Conservation (phyloP, 2,888 invertebrate species). For the Polydrusus cervinus region DNA sequence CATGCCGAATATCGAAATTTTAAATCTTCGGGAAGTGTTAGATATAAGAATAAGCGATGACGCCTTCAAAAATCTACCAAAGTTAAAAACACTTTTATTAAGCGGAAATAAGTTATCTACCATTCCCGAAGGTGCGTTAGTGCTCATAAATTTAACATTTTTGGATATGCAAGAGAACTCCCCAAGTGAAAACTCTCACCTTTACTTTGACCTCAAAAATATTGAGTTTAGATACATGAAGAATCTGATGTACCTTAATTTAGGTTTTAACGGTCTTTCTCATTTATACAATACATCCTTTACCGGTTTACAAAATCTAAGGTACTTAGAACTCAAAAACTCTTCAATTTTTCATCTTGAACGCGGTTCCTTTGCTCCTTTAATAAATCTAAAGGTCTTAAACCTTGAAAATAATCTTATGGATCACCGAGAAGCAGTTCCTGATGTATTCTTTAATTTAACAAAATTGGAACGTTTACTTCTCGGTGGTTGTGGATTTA, state of each 20-base stretch:
- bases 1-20: conserved; percentile 74
- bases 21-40: conserved; percentile 75
- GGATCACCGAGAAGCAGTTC: conserved; percentile 60
- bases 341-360: conserved; percentile 73
- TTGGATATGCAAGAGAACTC: conserved; percentile 75
- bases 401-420: conserved; percentile 75
- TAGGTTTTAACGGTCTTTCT: conserved; percentile 74
- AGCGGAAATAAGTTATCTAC: conserved; percentile 74
- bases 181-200: conserved; percentile 68
- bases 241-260: conserved; percentile 72
- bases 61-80: conserved; percentile 74
- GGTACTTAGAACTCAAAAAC: conserved; percentile 73
- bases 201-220: conserved; percentile 73
- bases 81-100: conserved; percentile 73
- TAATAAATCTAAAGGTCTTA: conserved; percentile 71
- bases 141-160: conserved; percentile 70
- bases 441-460: conserved; percentile 73
- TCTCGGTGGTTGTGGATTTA: conserved; percentile 74
- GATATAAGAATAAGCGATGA: conserved; percentile 72
- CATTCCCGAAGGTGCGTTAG: conserved; percentile 73
- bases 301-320: conserved; percentile 72
- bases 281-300: conserved; percentile 73
- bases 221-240: conserved; percentile 73
- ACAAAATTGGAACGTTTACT: conserved; percentile 72
- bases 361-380: conserved; percentile 70